Percentiles rank a stretch among this genome's conserved stretches.
Evolutionary conservation across 2,888 invertebrate species (phyloP).

Genomic region (Luffia ferchaultella): DNA sequence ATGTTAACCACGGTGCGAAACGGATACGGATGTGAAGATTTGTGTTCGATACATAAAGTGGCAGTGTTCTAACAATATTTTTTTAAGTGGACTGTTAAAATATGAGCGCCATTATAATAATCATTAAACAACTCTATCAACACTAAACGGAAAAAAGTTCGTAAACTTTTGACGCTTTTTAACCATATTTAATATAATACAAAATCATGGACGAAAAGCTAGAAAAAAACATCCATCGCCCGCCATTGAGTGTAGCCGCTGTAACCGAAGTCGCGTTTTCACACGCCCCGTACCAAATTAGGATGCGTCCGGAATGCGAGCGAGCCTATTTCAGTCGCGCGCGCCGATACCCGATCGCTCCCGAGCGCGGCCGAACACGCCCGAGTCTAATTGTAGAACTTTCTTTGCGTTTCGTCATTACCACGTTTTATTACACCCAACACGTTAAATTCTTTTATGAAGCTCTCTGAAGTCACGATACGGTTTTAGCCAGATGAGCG

Average conservation of each 20-base stretch:
- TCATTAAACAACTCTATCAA: no score
- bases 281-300: constrained; percentile 65
- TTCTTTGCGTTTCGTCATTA: constrained; percentile 33
- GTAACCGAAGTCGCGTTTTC: constrained; percentile 38
- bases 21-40: not conserved
- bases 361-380: constrained; percentile 28
- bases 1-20: not conserved
- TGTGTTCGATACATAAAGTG: not conserved
- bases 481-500: constrained; percentile 1
- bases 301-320: constrained; percentile 43
- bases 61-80: not conserved
- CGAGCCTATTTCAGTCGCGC: constrained; percentile 54
- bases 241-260: constrained; percentile 17
- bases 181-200: not conserved
- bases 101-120: no score
- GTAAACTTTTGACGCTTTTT: no score
- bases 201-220: not conserved
- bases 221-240: not conserved
- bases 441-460: constrained; percentile 10
- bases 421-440: constrained; percentile 26
- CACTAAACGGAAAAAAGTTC: no score
- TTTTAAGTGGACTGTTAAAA: no score
- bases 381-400: constrained; percentile 47
- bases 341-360: constrained; percentile 36
- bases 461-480: constrained; percentile 2